Base-by-base conservation (phyloP, 2,113 vertebrate genomes). In the Eleginops maclovinus region DNA sequence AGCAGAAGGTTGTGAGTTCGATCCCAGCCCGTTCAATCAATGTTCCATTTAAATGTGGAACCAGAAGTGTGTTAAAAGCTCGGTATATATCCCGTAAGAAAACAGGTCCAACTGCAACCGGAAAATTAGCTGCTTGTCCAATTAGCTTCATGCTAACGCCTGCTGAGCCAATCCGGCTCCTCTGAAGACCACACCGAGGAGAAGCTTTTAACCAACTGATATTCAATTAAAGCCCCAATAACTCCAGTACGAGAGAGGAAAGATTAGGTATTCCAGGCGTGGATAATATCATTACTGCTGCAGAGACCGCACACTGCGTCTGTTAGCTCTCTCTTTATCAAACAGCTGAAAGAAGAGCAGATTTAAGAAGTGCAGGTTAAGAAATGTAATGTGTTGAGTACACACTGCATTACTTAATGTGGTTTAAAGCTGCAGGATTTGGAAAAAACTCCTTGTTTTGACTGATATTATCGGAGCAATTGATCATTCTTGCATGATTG, bases 111-210 rank as follows among this genome's bases (percentile, higher is more conserved):
- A 50, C 11, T 12, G 16, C n/a, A n/a, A n/a, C 67, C 65, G 77
- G 65, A 72, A 88, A 85, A 87, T 86, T 81, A 87, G 50, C 51
- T 50, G 78, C 70, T 92, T 55, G 92, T 92, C 87, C 85, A 86
- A 88, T 92, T 88, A 88, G 69, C 58, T 55, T 28, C 68, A 44
- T 28, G 82, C 66, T 75, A 54, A 83, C 22, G 77, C 50, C 67
- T 4, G 43, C 74, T 88, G 62, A 85, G 82, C 80, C 67, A 75
- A 82, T 86, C 86, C 82, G 79, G 54, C 58, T 17, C 60, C 71
- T 90, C 76, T 79, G 64, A 85, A 75, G 65, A 47, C 59, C 44
- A n/a, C 82, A 69, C 58, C 56, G 65, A 78, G 70, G 7, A 60
- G 24, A 54, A 58, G 67, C 46, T 3, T 28, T 36, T 19, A 22